phyloP scores from a whole-genome alignment of 2,888 invertebrate genomes.

The Mythimna pallens region DNA sequence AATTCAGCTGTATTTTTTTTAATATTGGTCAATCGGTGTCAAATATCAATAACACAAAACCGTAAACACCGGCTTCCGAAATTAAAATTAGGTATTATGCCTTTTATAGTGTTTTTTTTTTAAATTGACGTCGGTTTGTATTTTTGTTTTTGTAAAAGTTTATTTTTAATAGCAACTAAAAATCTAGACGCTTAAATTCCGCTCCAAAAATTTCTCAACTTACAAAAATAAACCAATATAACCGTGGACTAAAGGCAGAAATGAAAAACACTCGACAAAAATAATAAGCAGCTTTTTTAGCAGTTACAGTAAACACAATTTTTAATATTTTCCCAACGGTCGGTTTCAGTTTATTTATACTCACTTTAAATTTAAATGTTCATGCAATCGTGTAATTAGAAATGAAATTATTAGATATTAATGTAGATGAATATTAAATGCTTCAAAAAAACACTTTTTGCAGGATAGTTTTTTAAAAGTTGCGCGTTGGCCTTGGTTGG shows the following conservation, averaged over 20 bases:
- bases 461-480: too few relatives aligned
- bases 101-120: too few relatives aligned
- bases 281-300: neutral
- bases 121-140: too few relatives aligned
- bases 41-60: too few relatives aligned
- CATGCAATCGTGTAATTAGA: neutral
- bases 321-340: constrained; percentile 14
- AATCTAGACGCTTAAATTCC: too few relatives aligned
- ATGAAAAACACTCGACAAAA: neutral
- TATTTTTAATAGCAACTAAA: too few relatives aligned
- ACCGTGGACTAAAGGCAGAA: neutral
- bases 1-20: too few relatives aligned
- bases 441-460: neutral
- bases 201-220: neutral
- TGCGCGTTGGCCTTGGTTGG: too few relatives aligned
- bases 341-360: neutral
- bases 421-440: neutral
- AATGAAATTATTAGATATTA: neutral
- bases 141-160: neutral
- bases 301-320: constrained; percentile 2
- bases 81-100: too few relatives aligned
- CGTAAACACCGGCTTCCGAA: too few relatives aligned
- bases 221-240: neutral
- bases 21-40: too few relatives aligned
- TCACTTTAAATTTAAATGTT: neutral